Evolutionary conservation across 2,113 vertebrate genomes (phyloP).

Genomic region (Parus major): DNA sequence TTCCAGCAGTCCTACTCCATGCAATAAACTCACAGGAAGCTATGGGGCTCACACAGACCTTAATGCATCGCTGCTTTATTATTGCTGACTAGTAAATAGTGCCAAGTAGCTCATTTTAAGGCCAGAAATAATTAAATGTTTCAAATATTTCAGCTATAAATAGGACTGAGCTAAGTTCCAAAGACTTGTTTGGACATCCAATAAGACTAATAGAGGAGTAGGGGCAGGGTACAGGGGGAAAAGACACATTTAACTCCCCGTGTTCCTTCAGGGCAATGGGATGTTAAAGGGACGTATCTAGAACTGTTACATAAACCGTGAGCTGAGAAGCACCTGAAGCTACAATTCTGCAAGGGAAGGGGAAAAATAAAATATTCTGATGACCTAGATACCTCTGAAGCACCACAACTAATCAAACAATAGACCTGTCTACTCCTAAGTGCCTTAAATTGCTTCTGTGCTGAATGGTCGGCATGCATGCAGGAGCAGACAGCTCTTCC

Average conservation of each 20-base stretch:
- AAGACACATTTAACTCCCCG: background rate
- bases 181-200: background rate
- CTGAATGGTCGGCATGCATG: background rate
- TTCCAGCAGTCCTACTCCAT: background rate
- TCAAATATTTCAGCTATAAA: slow-evolving; percentile 54
- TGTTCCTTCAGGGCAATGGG: background rate
- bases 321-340: slow-evolving; percentile 17
- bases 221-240: background rate
- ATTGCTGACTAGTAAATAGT: background rate
- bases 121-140: slow-evolving; percentile 58
- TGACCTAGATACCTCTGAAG: slow-evolving; percentile 26
- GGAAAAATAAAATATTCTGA: background rate
- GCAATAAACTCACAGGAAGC: background rate
- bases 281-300: background rate
- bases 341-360: background rate
- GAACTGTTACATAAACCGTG: slow-evolving; percentile 19
- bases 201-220: background rate
- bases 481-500: background rate
- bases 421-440: background rate
- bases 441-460: background rate
- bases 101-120: slow-evolving; percentile 54
- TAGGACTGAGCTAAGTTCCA: slow-evolving; percentile 13
- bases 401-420: background rate
- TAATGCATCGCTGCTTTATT: background rate
- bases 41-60: background rate